Base-by-base conservation (phyloP, 2,888 invertebrate species). In the Cremastinae sp. region DNA sequence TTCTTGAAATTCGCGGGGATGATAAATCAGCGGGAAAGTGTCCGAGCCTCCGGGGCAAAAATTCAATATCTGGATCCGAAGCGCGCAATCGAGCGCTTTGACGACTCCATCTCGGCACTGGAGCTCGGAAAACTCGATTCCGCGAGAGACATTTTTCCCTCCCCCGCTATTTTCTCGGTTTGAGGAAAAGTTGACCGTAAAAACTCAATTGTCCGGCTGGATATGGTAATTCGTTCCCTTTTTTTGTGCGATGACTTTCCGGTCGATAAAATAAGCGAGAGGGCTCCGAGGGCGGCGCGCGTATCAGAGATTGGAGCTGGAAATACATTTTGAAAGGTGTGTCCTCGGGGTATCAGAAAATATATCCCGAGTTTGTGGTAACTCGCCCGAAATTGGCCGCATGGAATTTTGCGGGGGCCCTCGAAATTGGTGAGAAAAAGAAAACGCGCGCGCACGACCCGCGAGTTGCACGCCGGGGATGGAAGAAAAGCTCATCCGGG, bases 251-350 rank as follows among this genome's bases (percentile, higher is more conserved):
- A 59, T n/a, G 51, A 22, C 59, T 59, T 18, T n/a, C 70, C 28
- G 59, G 54, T 54, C n/a, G 1, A 18, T 51, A n/a, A n/a, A n/a
- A n/a, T n/a, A 61, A 49, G 43, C 56, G 41, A 43, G 16, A 10
- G 22, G n/a, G 16, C 54, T 28, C 34, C 12, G n/a, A 28, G 43
- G n/a, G 43, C 14, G 7, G 14, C 9, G 49, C 22, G 16, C 38
- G 36, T n/a, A 49, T 59, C 59, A 59, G 59, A 69, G 54, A 73
- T 73, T 61, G 73, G 64, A 61, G 69, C 53, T 47, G 69, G 53
- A 73, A 76, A 76, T 73, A 70, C 61, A 65, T 76, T 28, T 73
- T 73, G 64, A 45, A 36, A 70, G 49, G 64, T 73, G 69, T 65
- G 59, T 49, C 69, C 53, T 47, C 38, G 7, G 76, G 53, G 64